Evolutionary conservation across 1,140 invertebrate species (phyloP).

Genomic region (Microplitis demolitor): DNA sequence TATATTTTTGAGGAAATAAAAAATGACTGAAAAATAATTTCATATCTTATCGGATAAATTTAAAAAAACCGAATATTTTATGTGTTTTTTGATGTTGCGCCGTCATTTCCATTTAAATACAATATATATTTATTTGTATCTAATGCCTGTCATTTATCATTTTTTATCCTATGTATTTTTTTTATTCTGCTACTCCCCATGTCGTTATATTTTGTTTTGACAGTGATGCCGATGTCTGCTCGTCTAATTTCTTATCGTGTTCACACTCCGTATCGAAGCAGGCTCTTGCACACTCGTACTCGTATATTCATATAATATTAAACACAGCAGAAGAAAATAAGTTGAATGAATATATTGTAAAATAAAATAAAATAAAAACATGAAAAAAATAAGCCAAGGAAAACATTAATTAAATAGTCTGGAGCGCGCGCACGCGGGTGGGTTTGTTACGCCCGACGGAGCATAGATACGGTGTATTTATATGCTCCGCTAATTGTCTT

Average conservation of each 20-base stretch:
- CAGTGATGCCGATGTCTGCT: neutral
- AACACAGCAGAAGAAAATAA: neutral
- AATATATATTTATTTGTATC: neutral
- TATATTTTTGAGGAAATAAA: too few species aligned
- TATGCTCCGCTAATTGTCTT: constrained; percentile 61
- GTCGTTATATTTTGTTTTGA: neutral
- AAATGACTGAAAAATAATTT: too few species aligned
- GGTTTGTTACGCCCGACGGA: constrained; percentile 50
- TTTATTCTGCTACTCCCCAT: neutral
- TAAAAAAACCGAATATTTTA: too few species aligned
- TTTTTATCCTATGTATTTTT: neutral
- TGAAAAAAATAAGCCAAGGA: constrained; percentile 4
- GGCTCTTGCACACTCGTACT: too few species aligned
- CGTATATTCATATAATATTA: neutral
- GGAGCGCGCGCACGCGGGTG: constrained; percentile 17
- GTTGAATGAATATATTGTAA: neutral
- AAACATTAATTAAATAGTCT: constrained; percentile 37
- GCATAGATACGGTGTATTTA: constrained; percentile 59
- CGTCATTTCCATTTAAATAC: neutral
- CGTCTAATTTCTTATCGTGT: neutral
- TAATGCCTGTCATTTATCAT: neutral
- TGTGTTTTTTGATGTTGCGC: too few species aligned
- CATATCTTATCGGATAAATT: too few species aligned
- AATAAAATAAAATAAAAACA: neutral
- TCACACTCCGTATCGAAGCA: neutral